A percentile compares a stretch with the other conserved stretches of the same genome.
These are phyloP conservation scores for Cydia pomonella DNA, from an alignment of 1,140 invertebrate genomes.

Conservation along the genomic window DNA sequence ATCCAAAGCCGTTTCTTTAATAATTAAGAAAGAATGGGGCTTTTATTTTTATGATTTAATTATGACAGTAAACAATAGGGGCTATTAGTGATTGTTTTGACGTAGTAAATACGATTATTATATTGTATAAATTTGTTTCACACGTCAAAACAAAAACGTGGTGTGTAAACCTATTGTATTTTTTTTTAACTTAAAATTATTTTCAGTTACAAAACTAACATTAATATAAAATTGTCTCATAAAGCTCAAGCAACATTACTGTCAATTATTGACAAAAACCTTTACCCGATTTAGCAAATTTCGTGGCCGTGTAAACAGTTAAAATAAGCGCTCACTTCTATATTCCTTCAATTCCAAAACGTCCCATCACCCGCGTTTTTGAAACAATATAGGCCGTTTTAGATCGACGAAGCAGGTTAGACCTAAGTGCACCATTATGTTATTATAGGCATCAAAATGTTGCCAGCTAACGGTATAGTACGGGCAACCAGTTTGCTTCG, in stretches of 20 bases:
- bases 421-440: conserved; percentile 63
- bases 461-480: conserved; percentile 22
- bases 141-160: not conserved
- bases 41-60: conserved; percentile 78
- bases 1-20: conserved; percentile 72
- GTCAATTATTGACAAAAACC: conserved; percentile 21
- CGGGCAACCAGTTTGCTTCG: conserved; percentile 18
- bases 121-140: not conserved
- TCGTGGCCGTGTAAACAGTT: conserved; percentile 18
- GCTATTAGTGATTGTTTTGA: conserved; percentile 63
- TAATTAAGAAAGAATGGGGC: conserved; percentile 72
- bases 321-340: conserved; percentile 9
- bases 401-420: not conserved
- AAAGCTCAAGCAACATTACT: conserved; percentile 1
- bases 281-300: conserved; percentile 17
- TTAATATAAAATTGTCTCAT: not conserved
- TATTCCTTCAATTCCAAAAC: too few relatives aligned
- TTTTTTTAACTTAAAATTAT: too few relatives aligned
- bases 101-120: conserved; percentile 53
- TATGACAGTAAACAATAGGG: conserved; percentile 69
- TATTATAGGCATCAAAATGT: conserved; percentile 66
- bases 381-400: not conserved
- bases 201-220: not conserved
- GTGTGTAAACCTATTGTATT: too few relatives aligned
- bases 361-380: not conserved